Conservation (phyloP, 2,113 vertebrate species). For the Chinchilla lanigera region DNA sequence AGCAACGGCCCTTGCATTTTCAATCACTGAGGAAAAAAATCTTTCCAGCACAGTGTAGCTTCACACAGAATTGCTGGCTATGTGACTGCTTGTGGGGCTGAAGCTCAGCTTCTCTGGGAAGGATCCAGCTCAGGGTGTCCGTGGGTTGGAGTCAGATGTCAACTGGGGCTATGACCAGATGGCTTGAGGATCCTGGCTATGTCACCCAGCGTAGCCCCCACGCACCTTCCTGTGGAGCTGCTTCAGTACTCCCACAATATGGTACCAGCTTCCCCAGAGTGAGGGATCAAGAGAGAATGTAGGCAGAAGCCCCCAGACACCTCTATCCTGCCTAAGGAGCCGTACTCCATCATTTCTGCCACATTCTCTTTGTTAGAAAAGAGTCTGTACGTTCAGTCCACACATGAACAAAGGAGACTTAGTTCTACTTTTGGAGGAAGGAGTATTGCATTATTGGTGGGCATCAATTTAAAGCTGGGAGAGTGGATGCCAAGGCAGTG, state of each 20-base stretch:
- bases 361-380: not conserved
- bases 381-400: not conserved
- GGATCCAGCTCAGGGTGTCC: not conserved
- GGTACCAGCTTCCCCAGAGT: no score
- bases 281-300: not conserved
- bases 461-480: not conserved
- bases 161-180: not conserved
- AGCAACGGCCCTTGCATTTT: not conserved
- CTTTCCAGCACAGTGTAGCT: not conserved
- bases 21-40: not conserved
- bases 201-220: no score
- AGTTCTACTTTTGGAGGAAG: not conserved
- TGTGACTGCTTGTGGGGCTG: not conserved
- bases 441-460: not conserved
- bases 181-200: not conserved
- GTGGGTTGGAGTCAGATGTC: not conserved
- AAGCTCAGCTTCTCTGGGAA: not conserved
- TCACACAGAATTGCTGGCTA: not conserved
- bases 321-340: not conserved
- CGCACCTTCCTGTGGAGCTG: not conserved
- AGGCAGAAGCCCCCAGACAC: not conserved
- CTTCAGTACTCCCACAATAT: no score
- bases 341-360: not conserved
- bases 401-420: no score
- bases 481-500: not conserved